Conservation (phyloP, 1,140 invertebrate genomes). For the Solen grandis region DNA sequence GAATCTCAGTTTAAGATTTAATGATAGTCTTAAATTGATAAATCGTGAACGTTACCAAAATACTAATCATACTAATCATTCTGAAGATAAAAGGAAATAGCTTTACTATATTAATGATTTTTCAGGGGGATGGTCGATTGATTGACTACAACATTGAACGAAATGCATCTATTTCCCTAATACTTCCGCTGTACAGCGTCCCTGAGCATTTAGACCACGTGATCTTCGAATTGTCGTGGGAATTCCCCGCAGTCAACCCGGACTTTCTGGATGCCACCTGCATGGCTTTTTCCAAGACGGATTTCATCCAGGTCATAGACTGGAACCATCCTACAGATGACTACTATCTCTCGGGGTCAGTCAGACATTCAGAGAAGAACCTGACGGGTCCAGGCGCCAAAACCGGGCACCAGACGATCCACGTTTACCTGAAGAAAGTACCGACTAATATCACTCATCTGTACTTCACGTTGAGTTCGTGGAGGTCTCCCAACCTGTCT, state of each 20-base stretch:
- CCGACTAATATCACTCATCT: slow-evolving; percentile 17
- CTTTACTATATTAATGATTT: too few species aligned
- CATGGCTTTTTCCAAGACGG: neutral
- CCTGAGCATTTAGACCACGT: slow-evolving; percentile 26
- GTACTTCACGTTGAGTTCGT: slow-evolving; percentile 37
- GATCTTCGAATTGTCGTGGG: slow-evolving; percentile 22
- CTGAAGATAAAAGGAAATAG: too few species aligned
- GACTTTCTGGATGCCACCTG: slow-evolving; percentile 27
- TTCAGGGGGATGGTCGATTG: neutral
- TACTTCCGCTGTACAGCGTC: slow-evolving; percentile 16
- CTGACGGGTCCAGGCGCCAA: slow-evolving; percentile 5
- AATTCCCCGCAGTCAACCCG: slow-evolving; percentile 13
- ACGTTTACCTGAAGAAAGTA: slow-evolving; percentile 20
- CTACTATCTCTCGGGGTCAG: neutral
- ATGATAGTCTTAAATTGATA: too few species aligned
- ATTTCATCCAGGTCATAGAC: too few species aligned
- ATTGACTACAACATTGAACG: neutral
- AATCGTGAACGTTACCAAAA: too few species aligned
- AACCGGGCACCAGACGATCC: slow-evolving; percentile 21
- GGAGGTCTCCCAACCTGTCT: slow-evolving; percentile 37
- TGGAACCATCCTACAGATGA: neutral
- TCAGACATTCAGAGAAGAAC: slow-evolving; percentile 23
- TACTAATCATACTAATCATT: too few species aligned
- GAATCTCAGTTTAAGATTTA: too few species aligned
- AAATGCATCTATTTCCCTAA: slow-evolving; percentile 1